Percentiles rank a stretch among this genome's conserved stretches.
phyloP scores from a whole-genome alignment of 2,113 vertebrate species.

The Octodon degus region DNA sequence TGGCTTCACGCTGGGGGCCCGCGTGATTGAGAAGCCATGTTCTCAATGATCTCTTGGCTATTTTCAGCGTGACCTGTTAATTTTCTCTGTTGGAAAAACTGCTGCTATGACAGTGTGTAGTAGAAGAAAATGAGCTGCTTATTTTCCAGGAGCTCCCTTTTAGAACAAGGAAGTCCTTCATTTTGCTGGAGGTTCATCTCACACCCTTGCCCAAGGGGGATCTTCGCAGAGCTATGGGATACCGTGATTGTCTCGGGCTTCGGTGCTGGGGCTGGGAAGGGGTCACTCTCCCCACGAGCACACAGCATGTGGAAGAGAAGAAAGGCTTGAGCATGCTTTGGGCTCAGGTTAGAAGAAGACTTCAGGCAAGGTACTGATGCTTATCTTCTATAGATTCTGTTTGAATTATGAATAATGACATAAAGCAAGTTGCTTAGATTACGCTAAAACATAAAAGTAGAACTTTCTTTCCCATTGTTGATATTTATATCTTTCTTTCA shows the following conservation, averaged over 20 bases:
- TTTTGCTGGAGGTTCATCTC: not conserved
- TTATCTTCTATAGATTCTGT: not conserved
- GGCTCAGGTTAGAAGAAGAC: not conserved
- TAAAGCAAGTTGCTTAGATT: not conserved
- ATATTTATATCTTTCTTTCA: not conserved
- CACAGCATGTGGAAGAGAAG: not conserved
- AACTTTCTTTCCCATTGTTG: not conserved
- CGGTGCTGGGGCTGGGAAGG: no score
- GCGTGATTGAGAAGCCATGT: not conserved
- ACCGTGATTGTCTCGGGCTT: not conserved
- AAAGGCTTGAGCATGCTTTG: not conserved
- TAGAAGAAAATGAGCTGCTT: not conserved
- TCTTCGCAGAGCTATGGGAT: not conserved
- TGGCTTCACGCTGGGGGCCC: not conserved
- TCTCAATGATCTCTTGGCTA: not conserved
- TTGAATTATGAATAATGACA: not conserved
- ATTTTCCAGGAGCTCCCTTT: not conserved
- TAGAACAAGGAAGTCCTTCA: not conserved
- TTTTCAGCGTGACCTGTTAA: not conserved
- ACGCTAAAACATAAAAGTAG: not conserved
- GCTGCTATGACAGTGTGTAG: not conserved
- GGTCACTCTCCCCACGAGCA: not conserved
- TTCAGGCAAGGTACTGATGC: not conserved
- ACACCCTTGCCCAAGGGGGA: not conserved
- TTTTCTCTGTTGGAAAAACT: not conserved